Evolutionary conservation across 2,797 vertebrate species (phyloP).

Genomic region (Centropyge bicolor): DNA sequence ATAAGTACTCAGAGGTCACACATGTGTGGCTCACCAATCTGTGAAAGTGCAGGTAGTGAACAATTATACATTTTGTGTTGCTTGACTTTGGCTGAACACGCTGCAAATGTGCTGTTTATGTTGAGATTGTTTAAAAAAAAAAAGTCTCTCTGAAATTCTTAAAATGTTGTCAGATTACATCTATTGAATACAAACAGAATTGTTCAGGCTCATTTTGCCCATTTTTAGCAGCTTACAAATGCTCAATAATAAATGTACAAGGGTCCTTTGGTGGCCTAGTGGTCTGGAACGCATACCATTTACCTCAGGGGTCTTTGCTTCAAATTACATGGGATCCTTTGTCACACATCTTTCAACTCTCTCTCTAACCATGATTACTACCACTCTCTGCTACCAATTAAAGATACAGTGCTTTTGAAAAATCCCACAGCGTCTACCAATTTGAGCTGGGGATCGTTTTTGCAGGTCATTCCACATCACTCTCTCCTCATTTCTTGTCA

Average conservation of each 20-base stretch:
- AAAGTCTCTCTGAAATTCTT: neutral
- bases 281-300: neutral
- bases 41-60: neutral
- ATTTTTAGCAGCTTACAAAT: slow-evolving; percentile 1
- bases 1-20: slow-evolving; percentile 1
- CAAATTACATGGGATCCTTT: neutral
- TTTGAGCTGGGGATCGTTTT: neutral
- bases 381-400: neutral
- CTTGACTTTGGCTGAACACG: neutral
- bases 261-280: neutral
- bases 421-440: neutral
- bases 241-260: neutral
- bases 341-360: neutral
- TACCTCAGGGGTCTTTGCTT: neutral
- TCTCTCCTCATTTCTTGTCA: neutral
- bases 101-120: neutral
- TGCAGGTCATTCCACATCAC: neutral
- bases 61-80: neutral
- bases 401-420: slow-evolving; percentile 8
- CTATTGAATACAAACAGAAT: neutral
- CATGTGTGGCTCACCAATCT: slow-evolving; percentile 6
- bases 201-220: neutral
- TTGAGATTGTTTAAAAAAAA: neutral
- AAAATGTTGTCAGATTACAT: neutral
- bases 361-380: neutral